Evolutionary conservation across 2,888 invertebrate species (phyloP).

Genomic region (Suillia variegata): DNA sequence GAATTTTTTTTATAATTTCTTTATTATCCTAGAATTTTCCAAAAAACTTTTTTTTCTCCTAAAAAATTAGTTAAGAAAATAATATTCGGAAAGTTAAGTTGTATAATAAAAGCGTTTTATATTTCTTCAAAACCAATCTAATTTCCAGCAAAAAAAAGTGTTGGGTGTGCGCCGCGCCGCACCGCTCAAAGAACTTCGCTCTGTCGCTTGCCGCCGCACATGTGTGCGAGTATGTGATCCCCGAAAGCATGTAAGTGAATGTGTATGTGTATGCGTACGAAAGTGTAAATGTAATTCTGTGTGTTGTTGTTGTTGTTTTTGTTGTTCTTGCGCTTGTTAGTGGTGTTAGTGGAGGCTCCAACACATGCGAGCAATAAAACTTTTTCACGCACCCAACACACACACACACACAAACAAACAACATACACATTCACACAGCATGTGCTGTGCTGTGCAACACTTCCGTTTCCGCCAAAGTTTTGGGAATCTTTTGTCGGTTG

Average conservation of each 20-base stretch:
- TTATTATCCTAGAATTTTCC: too few species aligned
- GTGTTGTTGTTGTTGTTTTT: neutral
- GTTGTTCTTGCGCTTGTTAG: too few species aligned
- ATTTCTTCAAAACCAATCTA: too few species aligned
- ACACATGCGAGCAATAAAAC: neutral
- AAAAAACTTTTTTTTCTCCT: too few species aligned
- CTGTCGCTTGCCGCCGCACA: neutral
- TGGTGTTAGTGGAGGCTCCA: neutral
- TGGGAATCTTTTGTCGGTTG: slow-evolving; percentile 10
- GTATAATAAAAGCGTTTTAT: too few species aligned
- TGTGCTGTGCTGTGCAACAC: slow-evolving; percentile 49
- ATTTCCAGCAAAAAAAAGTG: too few species aligned
- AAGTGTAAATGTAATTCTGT: neutral
- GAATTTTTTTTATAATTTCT: too few species aligned
- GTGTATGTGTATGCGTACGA: too few species aligned
- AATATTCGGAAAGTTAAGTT: too few species aligned
- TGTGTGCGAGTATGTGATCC: too few species aligned
- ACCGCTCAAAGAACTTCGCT: neutral
- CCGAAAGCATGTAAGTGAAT: too few species aligned
- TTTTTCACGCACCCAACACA: neutral
- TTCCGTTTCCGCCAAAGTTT: slow-evolving; percentile 47
- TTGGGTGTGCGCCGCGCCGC: neutral
- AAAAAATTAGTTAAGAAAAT: too few species aligned
- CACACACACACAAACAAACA: neutral
- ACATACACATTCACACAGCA: slow-evolving; percentile 33